These are phyloP conservation scores for Tachina fera DNA, from an alignment of 2,888 invertebrate species.

Conservation along the genomic window DNA sequence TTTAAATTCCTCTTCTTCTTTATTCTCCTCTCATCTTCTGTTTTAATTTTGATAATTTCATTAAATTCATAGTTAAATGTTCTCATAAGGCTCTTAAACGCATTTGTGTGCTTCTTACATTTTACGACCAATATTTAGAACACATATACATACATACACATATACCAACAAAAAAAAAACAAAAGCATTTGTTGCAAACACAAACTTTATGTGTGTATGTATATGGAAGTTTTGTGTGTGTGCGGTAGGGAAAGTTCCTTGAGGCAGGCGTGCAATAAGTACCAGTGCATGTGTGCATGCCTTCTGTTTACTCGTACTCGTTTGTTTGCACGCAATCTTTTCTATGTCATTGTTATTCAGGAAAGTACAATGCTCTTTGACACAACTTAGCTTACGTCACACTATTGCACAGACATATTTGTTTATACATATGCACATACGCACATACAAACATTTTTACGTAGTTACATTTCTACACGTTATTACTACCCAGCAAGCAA, in stretches of 20 bases:
- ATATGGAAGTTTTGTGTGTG: not conserved
- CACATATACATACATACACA: not conserved
- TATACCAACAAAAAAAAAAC: not conserved
- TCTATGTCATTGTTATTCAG: slow-evolving; percentile 49
- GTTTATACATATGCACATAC: not conserved
- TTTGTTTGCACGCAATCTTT: slow-evolving; percentile 28
- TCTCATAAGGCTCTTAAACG: slow-evolving; percentile 44
- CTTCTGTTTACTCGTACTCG: not conserved
- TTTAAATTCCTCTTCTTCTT: slow-evolving; percentile 3
- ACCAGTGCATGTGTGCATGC: not conserved
- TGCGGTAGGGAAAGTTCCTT: not conserved
- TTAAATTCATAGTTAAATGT: slow-evolving; percentile 22
- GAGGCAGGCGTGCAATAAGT: not conserved
- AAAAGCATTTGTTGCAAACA: not conserved
- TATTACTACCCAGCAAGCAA: no score
- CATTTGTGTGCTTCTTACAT: not conserved
- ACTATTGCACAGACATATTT: not conserved
- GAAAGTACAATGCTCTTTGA: slow-evolving; percentile 60
- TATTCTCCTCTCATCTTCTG: not conserved
- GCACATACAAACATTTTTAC: not conserved
- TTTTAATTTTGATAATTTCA: not conserved
- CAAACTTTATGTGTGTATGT: no score
- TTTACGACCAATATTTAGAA: slow-evolving; percentile 34
- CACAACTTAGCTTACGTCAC: slow-evolving; percentile 56
- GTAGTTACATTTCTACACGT: not conserved